A percentile compares a stretch with the other conserved stretches of the same genome.
Conservation (phyloP, 2,113 vertebrate genomes). For the Geococcyx californianus region DNA sequence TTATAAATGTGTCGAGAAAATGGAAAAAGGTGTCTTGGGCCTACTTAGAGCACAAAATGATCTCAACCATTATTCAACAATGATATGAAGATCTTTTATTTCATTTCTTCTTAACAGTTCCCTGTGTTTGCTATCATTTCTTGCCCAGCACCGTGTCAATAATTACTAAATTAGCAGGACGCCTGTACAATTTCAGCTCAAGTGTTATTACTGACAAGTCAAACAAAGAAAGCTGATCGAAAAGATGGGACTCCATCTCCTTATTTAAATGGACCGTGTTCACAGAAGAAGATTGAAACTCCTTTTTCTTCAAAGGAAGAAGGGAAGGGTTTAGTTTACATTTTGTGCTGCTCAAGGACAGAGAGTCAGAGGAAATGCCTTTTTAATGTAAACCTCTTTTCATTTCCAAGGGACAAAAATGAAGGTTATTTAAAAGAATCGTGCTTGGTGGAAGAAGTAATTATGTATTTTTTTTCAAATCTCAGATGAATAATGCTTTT, state of each 20-base stretch:
- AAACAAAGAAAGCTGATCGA: conserved; percentile 87
- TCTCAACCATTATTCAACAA: conserved; percentile 79
- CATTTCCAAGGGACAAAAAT: conserved; percentile 79
- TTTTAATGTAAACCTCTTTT: conserved; percentile 82
- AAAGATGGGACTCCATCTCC: conserved; percentile 85
- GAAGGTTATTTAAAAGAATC: conserved; percentile 81
- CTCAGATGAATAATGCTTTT: conserved; percentile 75
- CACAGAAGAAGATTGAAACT: conserved; percentile 76
- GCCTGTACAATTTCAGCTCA: conserved; percentile 87
- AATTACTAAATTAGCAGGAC: conserved; percentile 92
- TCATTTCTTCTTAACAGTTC: conserved; percentile 81
- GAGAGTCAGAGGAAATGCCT: conserved; percentile 76
- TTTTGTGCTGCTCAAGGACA: conserved; percentile 81
- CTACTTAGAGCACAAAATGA: conserved; percentile 78
- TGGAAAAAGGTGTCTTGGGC: conserved; percentile 79
- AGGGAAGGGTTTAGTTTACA: conserved; percentile 77
- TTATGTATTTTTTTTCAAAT: conserved; percentile 77
- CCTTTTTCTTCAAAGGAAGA: conserved; percentile 76
- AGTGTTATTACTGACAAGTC: conserved; percentile 88
- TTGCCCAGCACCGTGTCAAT: conserved; percentile 88
- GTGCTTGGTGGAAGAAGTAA: conserved; percentile 78
- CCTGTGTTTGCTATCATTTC: conserved; percentile 90
- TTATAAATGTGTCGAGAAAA: conserved; percentile 85
- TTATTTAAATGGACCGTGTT: conserved; percentile 89
- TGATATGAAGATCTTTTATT: conserved; percentile 82